phyloP scores from a whole-genome alignment of 1,140 invertebrate genomes.

The Elymnias hypermnestra region DNA sequence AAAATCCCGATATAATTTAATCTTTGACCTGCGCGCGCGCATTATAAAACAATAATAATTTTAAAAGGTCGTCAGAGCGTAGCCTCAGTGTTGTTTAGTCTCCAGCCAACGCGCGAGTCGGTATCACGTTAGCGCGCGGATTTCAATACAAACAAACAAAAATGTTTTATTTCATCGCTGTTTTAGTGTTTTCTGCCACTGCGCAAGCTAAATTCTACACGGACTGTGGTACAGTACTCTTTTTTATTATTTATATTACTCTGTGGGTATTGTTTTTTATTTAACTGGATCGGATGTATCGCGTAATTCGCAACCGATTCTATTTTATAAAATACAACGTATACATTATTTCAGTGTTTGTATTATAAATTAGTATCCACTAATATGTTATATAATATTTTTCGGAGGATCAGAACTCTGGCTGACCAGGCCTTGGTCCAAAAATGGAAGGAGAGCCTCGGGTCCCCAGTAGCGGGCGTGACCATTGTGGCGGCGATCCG shows the following conservation, averaged over 20 bases:
- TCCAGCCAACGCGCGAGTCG: slow-evolving; percentile 49
- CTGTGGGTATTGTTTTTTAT: too few species aligned
- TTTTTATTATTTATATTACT: slow-evolving; percentile 3
- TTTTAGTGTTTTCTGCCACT: slow-evolving; percentile 44
- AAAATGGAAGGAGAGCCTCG: too few species aligned
- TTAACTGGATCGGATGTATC: too few species aligned
- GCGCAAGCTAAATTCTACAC: slow-evolving; percentile 57
- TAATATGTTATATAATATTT: too few species aligned
- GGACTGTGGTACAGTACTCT: slow-evolving; percentile 49
- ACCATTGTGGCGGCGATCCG: too few species aligned
- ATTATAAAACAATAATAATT: slow-evolving; percentile 46
- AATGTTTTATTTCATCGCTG: slow-evolving; percentile 47
- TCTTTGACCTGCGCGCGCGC: slow-evolving; percentile 59
- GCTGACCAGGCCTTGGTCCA: too few species aligned
- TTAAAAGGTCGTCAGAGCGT: slow-evolving; percentile 44
- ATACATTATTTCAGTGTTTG: too few species aligned
- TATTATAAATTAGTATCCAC: too few species aligned
- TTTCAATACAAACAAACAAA: slow-evolving; percentile 23
- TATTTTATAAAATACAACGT: too few species aligned
- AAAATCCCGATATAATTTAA: slow-evolving; percentile 18
- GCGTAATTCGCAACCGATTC: too few species aligned
- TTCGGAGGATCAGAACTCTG: too few species aligned
- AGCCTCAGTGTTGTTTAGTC: slow-evolving; percentile 38
- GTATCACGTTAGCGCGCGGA: slow-evolving; percentile 52
- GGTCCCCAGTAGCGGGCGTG: too few species aligned